These are phyloP conservation scores for Fissipunctia ypsillon DNA, from an alignment of 2,888 invertebrate species.

Conservation along the genomic window DNA sequence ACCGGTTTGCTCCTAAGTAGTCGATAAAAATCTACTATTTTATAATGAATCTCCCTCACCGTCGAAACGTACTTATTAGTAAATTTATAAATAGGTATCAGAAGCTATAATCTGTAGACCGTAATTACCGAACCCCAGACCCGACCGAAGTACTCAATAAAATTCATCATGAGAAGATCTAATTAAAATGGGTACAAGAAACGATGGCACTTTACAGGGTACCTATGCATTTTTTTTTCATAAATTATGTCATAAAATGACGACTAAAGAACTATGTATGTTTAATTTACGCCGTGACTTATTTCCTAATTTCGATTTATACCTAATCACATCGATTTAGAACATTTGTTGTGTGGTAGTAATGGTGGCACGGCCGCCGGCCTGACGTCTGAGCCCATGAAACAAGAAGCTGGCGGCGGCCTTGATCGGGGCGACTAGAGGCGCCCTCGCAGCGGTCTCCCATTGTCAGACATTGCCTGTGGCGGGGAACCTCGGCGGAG, in stretches of 20 bases:
- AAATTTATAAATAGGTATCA: constrained; percentile 74
- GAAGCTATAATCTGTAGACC: constrained; percentile 79
- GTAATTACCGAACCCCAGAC: constrained; percentile 55
- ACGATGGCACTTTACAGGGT: constrained; percentile 86
- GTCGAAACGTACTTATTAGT: constrained; percentile 73
- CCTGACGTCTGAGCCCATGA: constrained; percentile 91
- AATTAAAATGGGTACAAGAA: constrained; percentile 88
- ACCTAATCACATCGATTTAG: constrained; percentile 90
- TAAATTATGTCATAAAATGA: constrained; percentile 89
- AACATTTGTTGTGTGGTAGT: constrained; percentile 90
- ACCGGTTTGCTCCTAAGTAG: constrained; percentile 69
- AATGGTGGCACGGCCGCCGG: constrained; percentile 85
- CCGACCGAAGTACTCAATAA: constrained; percentile 69
- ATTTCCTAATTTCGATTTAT: constrained; percentile 84
- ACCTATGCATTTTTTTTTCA: constrained; percentile 81
- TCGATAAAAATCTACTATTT: constrained; percentile 79
- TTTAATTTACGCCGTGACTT: constrained; percentile 88
- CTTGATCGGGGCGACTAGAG: constrained; percentile 91
- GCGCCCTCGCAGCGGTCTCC: constrained; percentile 91
- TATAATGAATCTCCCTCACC: constrained; percentile 69
- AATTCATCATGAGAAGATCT: constrained; percentile 76
- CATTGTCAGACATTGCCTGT: constrained; percentile 95
- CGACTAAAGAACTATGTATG: constrained; percentile 86
- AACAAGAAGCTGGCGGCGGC: constrained; percentile 93
- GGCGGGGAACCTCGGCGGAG: constrained; percentile 94